These are phyloP conservation scores for Amniataba percoides DNA, from an alignment of 2,797 vertebrate genomes.

Conservation along the genomic window DNA sequence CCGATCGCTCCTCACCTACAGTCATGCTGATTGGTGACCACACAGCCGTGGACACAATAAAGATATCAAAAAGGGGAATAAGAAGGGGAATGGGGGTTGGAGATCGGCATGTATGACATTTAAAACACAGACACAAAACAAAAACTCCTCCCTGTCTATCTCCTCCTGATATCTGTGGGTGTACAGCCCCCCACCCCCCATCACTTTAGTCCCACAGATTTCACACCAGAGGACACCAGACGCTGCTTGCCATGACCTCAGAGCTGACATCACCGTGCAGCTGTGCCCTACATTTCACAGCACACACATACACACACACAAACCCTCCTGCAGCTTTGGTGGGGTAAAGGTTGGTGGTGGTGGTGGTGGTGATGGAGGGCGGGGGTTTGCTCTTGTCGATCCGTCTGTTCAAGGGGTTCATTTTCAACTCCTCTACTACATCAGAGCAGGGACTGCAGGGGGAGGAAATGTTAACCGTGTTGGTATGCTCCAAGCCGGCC, in stretches of 20 bases:
- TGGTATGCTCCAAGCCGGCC: conserved; percentile 51
- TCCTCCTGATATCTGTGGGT: conserved; percentile 24
- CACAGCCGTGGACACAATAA: conserved; percentile 7
- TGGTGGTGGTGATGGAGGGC: too few species aligned
- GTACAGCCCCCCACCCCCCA: not conserved
- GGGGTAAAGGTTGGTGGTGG: too few species aligned
- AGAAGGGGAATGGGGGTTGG: not conserved
- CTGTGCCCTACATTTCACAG: conserved; percentile 74
- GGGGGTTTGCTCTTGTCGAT: conserved; percentile 4
- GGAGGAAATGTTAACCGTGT: conserved; percentile 51
- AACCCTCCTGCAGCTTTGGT: conserved; percentile 15
- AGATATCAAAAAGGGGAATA: conserved; percentile 33
- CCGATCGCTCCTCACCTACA: conserved; percentile 28
- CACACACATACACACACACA: conserved; percentile 12
- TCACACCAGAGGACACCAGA: conserved; percentile 46
- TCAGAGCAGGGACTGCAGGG: not conserved
- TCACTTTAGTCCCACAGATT: conserved; percentile 34
- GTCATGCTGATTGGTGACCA: conserved; percentile 40
- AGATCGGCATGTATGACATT: conserved; percentile 16
- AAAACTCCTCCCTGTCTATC: conserved; percentile 24
- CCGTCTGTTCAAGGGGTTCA: conserved; percentile 43
- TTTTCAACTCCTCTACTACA: conserved; percentile 41
- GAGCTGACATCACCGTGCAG: conserved; percentile 76
- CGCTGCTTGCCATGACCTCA: conserved; percentile 68
- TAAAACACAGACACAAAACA: conserved; percentile 41